Conservation (phyloP, 2,888 invertebrate genomes). For the Teleogryllus oceanicus region DNA sequence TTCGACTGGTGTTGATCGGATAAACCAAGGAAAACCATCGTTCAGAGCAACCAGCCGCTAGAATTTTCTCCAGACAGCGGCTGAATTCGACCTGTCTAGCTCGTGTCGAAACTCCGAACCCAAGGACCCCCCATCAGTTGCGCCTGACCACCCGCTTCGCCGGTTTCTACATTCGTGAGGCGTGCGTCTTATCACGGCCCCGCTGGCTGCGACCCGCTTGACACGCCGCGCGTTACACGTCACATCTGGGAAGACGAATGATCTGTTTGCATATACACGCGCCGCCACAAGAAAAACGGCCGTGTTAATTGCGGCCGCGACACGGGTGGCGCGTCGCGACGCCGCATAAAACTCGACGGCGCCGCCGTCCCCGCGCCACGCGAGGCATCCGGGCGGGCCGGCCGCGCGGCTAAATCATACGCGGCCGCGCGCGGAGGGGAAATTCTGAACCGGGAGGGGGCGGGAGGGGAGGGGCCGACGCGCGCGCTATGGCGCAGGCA, state of each 20-base stretch:
- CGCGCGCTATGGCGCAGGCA: neutral
- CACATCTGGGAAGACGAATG: neutral
- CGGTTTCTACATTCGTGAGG: no score
- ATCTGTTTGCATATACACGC: neutral
- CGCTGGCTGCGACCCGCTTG: neutral
- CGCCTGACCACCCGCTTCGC: no score
- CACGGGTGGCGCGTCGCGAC: neutral
- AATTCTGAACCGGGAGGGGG: neutral
- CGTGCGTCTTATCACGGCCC: no score
- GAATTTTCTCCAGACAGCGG: no score
- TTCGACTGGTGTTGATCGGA: no score
- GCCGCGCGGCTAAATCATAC: neutral
- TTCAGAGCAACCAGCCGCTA: no score
- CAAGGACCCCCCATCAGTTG: no score
- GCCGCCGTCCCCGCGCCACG: neutral
- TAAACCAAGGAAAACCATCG: no score
- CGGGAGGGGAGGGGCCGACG: neutral
- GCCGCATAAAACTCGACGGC: neutral
- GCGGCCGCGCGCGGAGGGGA: neutral
- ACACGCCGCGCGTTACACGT: neutral
- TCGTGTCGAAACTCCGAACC: no score
- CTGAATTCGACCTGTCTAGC: no score
- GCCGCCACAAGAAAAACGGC: neutral
- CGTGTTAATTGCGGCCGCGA: slow-evolving; percentile 8
- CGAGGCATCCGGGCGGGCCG: neutral